A percentile compares a stretch with the other conserved stretches of the same genome.
Conservation (phyloP, 2,888 invertebrate genomes). For the Dexiosoma caninum region DNA sequence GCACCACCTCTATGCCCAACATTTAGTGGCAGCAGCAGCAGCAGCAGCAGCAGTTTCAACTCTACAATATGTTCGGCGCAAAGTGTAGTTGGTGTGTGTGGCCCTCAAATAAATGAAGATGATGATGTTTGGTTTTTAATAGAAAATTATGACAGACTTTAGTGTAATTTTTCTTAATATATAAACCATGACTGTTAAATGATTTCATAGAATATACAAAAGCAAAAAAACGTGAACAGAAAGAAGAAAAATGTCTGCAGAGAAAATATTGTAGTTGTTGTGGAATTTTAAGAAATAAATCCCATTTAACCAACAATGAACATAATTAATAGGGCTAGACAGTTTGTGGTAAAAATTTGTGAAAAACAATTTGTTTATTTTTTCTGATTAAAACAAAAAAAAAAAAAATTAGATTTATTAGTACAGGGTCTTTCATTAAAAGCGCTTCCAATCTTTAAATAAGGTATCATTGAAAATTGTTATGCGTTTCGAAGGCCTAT, state of each 20-base stretch:
- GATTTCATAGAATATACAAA: conserved; percentile 72
- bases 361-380: background rate
- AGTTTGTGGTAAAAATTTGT: conserved; percentile 50
- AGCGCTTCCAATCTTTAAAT: too few relatives aligned
- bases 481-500: too few relatives aligned
- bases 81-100: conserved; percentile 35
- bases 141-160: conserved; percentile 68
- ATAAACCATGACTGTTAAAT: conserved; percentile 64
- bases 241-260: background rate
- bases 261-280: conserved; percentile 66
- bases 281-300: conserved; percentile 55
- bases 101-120: conserved; percentile 35
- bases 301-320: conserved; percentile 37
- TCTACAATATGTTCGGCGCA: conserved; percentile 5
- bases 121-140: conserved; percentile 37
- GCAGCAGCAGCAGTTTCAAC: too few relatives aligned
- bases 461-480: too few relatives aligned
- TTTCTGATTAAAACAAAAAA: too few relatives aligned
- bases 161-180: conserved; percentile 58
- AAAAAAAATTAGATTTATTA: too few relatives aligned
- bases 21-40: conserved; percentile 11
- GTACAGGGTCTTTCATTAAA: too few relatives aligned
- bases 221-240: background rate
- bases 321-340: conserved; percentile 74
- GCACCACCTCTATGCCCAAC: conserved; percentile 2